Percentiles rank a stretch among this genome's conserved stretches.
phyloP scores from a whole-genome alignment of 2,888 invertebrate genomes.

The Nemoura dubitans region DNA sequence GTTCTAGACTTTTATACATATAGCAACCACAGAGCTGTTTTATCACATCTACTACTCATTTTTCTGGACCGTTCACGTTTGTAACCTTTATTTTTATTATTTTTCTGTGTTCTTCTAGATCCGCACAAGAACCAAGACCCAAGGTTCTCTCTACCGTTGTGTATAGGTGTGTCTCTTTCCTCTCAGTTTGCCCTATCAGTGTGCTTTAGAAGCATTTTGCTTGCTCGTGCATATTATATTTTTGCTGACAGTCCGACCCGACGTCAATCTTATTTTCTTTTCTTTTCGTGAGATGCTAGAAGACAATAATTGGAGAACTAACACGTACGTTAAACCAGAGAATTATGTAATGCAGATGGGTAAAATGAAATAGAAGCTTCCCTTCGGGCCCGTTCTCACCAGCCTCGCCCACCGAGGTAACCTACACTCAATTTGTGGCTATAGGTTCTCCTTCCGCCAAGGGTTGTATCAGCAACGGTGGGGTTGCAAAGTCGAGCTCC shows the following conservation, averaged over 20 bases:
- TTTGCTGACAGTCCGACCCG: neutral
- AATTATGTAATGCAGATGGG: neutral
- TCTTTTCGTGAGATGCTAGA: neutral
- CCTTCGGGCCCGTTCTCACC: too few relatives aligned
- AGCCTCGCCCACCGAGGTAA: too few relatives aligned
- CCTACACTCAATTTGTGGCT: neutral
- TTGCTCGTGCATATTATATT: slow-evolving; percentile 19
- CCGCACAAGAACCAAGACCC: slow-evolving; percentile 28
- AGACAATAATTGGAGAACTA: neutral
- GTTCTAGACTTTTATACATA: neutral
- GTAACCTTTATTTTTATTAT: neutral
- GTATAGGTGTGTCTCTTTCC: slow-evolving; percentile 46
- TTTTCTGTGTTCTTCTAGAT: slow-evolving; percentile 41
- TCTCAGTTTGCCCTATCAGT: slow-evolving; percentile 15
- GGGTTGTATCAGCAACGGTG: too few relatives aligned
- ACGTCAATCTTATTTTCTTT: neutral
- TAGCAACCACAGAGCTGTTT: too few relatives aligned
- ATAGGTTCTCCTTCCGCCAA: neutral
- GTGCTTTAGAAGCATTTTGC: slow-evolving; percentile 13
- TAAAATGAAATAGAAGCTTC: too few relatives aligned
- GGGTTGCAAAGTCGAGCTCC: neutral
- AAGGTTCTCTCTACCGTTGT: slow-evolving; percentile 44
- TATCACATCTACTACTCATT: neutral
- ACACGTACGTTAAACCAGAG: neutral
- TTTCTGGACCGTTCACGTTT: neutral